These are phyloP conservation scores for Azorinus chamasolen DNA, from an alignment of 2,888 invertebrate species.

Conservation along the genomic window DNA sequence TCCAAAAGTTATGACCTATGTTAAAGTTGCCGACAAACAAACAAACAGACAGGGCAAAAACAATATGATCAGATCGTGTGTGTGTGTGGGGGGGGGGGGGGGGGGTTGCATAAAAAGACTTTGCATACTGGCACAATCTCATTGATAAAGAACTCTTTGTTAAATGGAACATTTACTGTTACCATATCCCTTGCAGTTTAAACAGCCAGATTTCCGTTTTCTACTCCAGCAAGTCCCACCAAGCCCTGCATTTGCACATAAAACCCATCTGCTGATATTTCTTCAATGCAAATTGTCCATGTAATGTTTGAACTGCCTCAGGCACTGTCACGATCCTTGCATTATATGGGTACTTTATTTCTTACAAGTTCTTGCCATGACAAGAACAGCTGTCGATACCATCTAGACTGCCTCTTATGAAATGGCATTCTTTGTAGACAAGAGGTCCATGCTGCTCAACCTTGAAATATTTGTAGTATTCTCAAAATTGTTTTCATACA, in stretches of 20 bases:
- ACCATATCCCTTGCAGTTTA: neutral
- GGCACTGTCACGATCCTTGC: neutral
- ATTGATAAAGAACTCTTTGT: neutral
- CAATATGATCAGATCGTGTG: too few species aligned
- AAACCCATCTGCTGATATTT: too few species aligned
- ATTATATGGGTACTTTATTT: neutral
- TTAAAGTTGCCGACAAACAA: too few species aligned
- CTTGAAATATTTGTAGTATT: neutral
- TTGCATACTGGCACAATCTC: neutral
- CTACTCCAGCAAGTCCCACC: too few species aligned
- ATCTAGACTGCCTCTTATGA: slow-evolving; percentile 6
- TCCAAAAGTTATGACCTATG: too few species aligned
- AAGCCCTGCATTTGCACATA: too few species aligned
- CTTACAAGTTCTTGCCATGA: neutral
- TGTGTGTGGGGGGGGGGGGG: too few species aligned
- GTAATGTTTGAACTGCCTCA: neutral
- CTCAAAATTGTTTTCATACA: neutral
- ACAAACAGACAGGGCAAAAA: too few species aligned
- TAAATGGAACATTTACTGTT: neutral
- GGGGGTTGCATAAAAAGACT: too few species aligned
- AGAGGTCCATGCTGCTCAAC: neutral
- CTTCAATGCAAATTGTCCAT: neutral
- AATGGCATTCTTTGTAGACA: slow-evolving; percentile 1
- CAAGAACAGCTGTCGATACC: neutral
- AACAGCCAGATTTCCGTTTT: too few species aligned